These are phyloP conservation scores for Acromyrmex charruanus DNA, from an alignment of 1,140 invertebrate genomes.

Conservation along the genomic window DNA sequence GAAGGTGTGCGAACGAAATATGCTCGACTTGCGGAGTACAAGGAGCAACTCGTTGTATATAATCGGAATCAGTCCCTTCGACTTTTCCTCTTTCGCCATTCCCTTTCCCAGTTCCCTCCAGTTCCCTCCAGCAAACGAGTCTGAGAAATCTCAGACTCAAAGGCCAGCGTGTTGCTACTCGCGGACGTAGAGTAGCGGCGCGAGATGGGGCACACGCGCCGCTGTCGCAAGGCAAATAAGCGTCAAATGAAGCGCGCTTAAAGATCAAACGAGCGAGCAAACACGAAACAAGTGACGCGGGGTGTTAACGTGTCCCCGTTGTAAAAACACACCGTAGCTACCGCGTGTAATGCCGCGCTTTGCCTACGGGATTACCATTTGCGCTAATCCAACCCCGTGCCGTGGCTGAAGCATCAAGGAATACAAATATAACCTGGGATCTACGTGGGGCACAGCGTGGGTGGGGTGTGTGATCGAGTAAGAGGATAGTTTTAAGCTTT, in stretches of 20 bases:
- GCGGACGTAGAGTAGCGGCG: constrained; percentile 58
- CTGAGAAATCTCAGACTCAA: constrained; percentile 71
- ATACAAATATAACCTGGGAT: constrained; percentile 82
- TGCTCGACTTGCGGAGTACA: constrained; percentile 9
- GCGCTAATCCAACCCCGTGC: constrained; percentile 79
- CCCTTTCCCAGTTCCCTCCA: not conserved
- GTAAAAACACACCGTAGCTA: constrained; percentile 83
- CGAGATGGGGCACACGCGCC: constrained; percentile 75
- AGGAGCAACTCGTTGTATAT: not conserved
- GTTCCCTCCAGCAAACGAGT: constrained; percentile 19
- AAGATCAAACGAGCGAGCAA: constrained; percentile 86
- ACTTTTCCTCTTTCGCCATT: constrained; percentile 9
- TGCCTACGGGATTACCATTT: constrained; percentile 86
- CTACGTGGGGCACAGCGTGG: constrained; percentile 53
- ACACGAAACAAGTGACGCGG: constrained; percentile 84
- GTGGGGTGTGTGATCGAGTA: constrained; percentile 63
- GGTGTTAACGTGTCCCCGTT: constrained; percentile 81
- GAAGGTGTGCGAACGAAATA: not conserved
- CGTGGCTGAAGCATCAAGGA: constrained; percentile 72
- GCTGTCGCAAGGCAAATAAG: constrained; percentile 79
- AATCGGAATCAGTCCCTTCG: constrained; percentile 8
- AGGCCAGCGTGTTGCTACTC: constrained; percentile 67
- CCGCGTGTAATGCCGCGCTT: constrained; percentile 79
- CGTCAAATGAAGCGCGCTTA: constrained; percentile 84
- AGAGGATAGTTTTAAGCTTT: constrained; percentile 81